Evolutionary conservation across 2,888 invertebrate genomes (phyloP).

Genomic region (Corbicula japonica): DNA sequence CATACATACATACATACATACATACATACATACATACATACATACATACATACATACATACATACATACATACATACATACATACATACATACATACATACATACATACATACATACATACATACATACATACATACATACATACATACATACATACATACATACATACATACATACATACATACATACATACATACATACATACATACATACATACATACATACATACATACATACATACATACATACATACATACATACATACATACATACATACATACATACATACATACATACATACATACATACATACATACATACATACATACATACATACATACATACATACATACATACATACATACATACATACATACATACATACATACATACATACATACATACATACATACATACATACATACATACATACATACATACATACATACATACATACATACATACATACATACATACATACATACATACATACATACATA

Average conservation of each 20-base stretch:
- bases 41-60: constrained; percentile 38
- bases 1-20: constrained; percentile 54
- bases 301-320: constrained; percentile 18
- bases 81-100: constrained; percentile 38
- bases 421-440: not conserved
- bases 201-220: constrained; percentile 27
- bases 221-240: constrained; percentile 16
- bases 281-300: constrained; percentile 10
- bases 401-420: constrained; percentile 14
- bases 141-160: constrained; percentile 26
- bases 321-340: constrained; percentile 12
- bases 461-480: constrained; percentile 13
- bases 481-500: constrained; percentile 2
- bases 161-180: constrained; percentile 29
- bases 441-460: constrained; percentile 29
- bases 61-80: constrained; percentile 34
- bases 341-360: constrained; percentile 2
- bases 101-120: constrained; percentile 37
- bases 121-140: constrained; percentile 34
- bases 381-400: constrained; percentile 15
- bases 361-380: constrained; percentile 21
- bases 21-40: constrained; percentile 32
- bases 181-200: constrained; percentile 17
- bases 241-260: constrained; percentile 10
- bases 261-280: constrained; percentile 8